A percentile compares a stretch with the other conserved stretches of the same genome.
phyloP scores from a whole-genome alignment of 2,113 vertebrate genomes.

The Pavo muticus region DNA sequence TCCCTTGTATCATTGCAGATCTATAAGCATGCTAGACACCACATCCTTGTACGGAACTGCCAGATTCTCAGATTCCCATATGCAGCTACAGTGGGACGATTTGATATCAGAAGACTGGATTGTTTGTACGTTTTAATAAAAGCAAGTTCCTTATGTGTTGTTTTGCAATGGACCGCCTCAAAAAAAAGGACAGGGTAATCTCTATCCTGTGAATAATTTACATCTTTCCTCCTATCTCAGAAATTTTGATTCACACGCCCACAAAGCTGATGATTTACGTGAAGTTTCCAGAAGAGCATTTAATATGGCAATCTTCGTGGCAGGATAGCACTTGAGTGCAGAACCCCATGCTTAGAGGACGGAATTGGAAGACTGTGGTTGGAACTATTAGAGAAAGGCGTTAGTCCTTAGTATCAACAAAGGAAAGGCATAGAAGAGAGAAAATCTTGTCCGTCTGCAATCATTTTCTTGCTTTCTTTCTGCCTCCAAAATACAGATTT shows the following conservation, averaged over 20 bases:
- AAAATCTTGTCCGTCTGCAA: neutral
- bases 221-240: neutral
- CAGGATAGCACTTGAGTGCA: neutral
- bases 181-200: neutral
- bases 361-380: neutral
- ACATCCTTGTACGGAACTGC: neutral
- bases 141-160: neutral
- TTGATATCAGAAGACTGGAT: neutral
- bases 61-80: neutral
- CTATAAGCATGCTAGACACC: neutral
- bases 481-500: neutral
- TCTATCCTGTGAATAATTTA: neutral
- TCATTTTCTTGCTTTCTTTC: neutral
- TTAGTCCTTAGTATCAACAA: neutral
- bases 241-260: neutral
- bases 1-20: neutral
- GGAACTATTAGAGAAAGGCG: neutral
- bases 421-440: neutral
- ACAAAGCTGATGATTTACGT: neutral
- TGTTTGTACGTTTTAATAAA: neutral
- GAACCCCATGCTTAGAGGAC: neutral
- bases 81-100: neutral
- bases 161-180: neutral
- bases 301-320: neutral
- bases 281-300: neutral